A percentile compares a stretch with the other conserved stretches of the same genome.
These are phyloP conservation scores for Cataglyphis hispanica DNA, from an alignment of 1,140 invertebrate species.

Conservation along the genomic window DNA sequence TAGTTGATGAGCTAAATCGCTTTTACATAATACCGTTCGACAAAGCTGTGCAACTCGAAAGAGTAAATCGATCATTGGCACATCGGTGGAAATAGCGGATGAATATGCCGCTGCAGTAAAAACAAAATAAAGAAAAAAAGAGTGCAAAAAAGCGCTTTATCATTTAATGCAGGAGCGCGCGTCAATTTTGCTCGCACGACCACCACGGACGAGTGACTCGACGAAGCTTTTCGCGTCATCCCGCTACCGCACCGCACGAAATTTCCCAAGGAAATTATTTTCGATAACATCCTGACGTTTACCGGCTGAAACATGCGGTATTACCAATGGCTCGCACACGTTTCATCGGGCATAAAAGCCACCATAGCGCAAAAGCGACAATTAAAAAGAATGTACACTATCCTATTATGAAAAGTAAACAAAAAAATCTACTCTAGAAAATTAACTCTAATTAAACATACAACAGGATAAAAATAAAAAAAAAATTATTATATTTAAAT, in stretches of 20 bases:
- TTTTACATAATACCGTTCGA: constrained; percentile 43
- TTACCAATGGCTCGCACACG: constrained; percentile 63
- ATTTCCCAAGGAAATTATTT: constrained; percentile 70
- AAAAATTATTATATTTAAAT: neutral
- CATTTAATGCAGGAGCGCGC: constrained; percentile 65
- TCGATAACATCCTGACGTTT: constrained; percentile 62
- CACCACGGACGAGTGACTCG: constrained; percentile 71
- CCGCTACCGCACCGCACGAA: constrained; percentile 50
- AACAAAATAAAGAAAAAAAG: constrained; percentile 44
- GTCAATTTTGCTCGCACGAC: constrained; percentile 69
- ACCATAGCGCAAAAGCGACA: constrained; percentile 16
- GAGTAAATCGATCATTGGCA: constrained; percentile 33
- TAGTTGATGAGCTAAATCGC: constrained; percentile 14
- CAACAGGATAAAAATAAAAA: neutral
- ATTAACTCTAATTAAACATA: neutral
- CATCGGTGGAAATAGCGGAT: constrained; percentile 24
- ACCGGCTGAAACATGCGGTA: constrained; percentile 66
- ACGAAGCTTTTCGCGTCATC: constrained; percentile 63
- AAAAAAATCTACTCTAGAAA: constrained; percentile 7
- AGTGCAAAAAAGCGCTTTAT: constrained; percentile 35
- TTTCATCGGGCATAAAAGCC: constrained; percentile 56
- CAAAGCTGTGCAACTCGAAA: constrained; percentile 17
- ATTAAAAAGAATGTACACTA: neutral
- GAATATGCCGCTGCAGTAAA: constrained; percentile 35
- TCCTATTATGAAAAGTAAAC: constrained; percentile 7